These are phyloP conservation scores for Drosophila sordidapex DNA, from an alignment of 2,888 invertebrate species.

Conservation along the genomic window DNA sequence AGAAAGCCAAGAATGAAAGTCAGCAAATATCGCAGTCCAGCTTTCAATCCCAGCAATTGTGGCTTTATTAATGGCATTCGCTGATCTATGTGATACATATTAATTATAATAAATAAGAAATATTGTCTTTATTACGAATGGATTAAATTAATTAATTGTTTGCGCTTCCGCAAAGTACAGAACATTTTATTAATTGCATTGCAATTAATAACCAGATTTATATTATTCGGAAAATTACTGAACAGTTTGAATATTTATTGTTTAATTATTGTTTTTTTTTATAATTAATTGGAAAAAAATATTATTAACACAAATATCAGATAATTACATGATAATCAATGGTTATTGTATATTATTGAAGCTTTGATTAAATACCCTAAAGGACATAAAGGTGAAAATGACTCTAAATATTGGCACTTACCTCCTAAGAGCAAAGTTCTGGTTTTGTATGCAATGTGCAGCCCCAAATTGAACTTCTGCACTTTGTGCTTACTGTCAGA, in stretches of 20 bases:
- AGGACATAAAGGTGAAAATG: not conserved
- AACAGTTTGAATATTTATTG: not conserved
- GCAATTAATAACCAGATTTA: not conserved
- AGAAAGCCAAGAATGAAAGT: too few relatives aligned
- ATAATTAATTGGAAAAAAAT: not conserved
- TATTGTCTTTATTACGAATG: not conserved
- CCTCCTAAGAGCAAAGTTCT: too few relatives aligned
- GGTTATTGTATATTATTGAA: not conserved
- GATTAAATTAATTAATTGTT: not conserved
- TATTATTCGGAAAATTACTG: not conserved
- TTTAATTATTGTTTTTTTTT: not conserved
- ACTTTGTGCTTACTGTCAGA: not conserved
- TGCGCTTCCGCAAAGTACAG: not conserved
- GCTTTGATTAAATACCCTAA: not conserved
- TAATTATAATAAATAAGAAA: not conserved
- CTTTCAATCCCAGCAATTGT: too few relatives aligned
- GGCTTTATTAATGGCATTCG: too few relatives aligned
- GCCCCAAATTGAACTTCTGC: not conserved
- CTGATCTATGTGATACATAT: too few relatives aligned
- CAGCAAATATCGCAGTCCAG: too few relatives aligned
- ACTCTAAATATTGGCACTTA: too few relatives aligned
- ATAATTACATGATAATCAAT: not conserved
- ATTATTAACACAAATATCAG: not conserved
- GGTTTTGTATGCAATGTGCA: too few relatives aligned
- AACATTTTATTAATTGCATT: not conserved